A percentile compares a stretch with the other conserved stretches of the same genome.
These are phyloP conservation scores for Coelopa pilipes DNA, from an alignment of 2,888 invertebrate genomes.

Conservation along the genomic window DNA sequence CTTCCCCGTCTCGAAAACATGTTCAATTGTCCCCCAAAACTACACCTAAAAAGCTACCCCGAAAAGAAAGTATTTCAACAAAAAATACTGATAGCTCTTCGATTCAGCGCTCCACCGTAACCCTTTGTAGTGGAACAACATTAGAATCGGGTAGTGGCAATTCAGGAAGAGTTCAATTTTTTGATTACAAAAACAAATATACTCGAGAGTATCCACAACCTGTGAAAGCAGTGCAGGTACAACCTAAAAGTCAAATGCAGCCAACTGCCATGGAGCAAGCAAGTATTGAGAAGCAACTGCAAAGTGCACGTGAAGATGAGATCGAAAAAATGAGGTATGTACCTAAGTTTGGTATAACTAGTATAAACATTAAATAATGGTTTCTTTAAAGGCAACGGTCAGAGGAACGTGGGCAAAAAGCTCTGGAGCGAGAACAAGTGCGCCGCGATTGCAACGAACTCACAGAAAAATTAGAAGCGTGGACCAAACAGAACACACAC, in stretches of 20 bases:
- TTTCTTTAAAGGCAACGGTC: slow-evolving; percentile 52
- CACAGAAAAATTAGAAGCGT: slow-evolving; percentile 67
- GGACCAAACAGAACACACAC: slow-evolving; percentile 61
- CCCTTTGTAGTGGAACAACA: background rate
- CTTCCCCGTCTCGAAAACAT: background rate
- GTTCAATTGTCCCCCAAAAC: slow-evolving; percentile 17
- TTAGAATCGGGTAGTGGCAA: background rate
- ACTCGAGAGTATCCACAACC: slow-evolving; percentile 60
- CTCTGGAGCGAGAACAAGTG: slow-evolving; percentile 68
- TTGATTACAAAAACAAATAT: slow-evolving; percentile 68
- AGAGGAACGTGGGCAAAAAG: slow-evolving; percentile 67
- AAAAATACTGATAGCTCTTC: background rate
- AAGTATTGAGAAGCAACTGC: slow-evolving; percentile 51
- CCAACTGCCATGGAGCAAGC: slow-evolving; percentile 61
- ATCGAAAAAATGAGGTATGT: slow-evolving; percentile 52
- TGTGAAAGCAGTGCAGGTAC: slow-evolving; percentile 59
- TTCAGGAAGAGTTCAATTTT: slow-evolving; percentile 63
- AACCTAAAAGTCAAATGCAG: slow-evolving; percentile 48
- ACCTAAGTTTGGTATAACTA: background rate
- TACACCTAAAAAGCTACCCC: slow-evolving; percentile 32
- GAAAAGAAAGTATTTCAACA: slow-evolving; percentile 19
- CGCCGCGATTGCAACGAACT: slow-evolving; percentile 69
- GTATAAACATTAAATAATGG: background rate
- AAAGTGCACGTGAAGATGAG: slow-evolving; percentile 52
- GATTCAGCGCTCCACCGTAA: background rate